These are phyloP conservation scores for Zaprionus bogoriensis DNA, from an alignment of 2,888 invertebrate genomes.

Conservation along the genomic window DNA sequence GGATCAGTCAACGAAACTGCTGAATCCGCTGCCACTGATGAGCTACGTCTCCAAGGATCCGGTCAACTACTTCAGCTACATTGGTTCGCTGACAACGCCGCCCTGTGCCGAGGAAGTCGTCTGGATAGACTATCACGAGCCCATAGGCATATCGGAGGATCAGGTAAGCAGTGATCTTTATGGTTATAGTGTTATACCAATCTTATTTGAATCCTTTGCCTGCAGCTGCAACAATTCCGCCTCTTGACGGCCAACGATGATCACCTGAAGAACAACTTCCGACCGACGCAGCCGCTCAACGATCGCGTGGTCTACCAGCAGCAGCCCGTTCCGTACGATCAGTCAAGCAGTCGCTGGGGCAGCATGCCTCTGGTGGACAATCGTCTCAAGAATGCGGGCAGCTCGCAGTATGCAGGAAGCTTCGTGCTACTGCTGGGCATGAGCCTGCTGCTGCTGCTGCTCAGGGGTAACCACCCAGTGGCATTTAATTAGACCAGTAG, in stretches of 20 bases:
- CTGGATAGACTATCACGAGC: conserved; percentile 92
- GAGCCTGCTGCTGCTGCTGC: conserved; percentile 16
- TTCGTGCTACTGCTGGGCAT: conserved; percentile 7
- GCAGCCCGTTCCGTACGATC: not conserved
- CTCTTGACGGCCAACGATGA: conserved; percentile 86
- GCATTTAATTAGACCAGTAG: conserved; percentile 58
- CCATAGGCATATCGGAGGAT: conserved; percentile 87
- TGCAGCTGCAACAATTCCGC: conserved; percentile 89
- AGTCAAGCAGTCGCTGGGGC: conserved; percentile 2
- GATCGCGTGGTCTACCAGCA: conserved; percentile 85
- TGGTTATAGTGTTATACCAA: not conserved
- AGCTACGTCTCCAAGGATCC: conserved; percentile 85
- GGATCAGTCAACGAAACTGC: conserved; percentile 84
- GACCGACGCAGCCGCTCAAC: conserved; percentile 91
- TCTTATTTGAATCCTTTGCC: conserved; percentile 48
- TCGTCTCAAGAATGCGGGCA: conserved; percentile 14
- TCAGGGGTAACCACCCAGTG: conserved; percentile 39
- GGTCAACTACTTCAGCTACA: conserved; percentile 90
- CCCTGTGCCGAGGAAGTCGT: conserved; percentile 93
- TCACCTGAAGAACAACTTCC: conserved; percentile 90
- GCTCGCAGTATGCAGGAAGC: not conserved
- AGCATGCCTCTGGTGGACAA: not conserved
- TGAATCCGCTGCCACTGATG: conserved; percentile 84
- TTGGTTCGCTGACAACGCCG: conserved; percentile 93
- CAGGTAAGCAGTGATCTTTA: conserved; percentile 86